Evolutionary conservation across 2,888 invertebrate genomes (phyloP).

Genomic region (Drymonia ruficornis): DNA sequence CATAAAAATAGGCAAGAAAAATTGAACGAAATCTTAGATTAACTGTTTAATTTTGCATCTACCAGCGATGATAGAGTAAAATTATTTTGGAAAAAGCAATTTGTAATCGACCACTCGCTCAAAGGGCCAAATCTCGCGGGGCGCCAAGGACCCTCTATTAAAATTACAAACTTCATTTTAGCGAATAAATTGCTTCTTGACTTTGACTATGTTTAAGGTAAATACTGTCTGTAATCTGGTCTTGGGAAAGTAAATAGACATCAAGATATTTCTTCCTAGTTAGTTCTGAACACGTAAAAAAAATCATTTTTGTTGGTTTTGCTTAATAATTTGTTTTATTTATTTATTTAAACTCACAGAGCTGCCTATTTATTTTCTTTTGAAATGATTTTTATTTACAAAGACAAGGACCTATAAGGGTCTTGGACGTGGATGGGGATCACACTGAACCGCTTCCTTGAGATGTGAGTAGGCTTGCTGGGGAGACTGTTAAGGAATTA

Average conservation of each 20-base stretch:
- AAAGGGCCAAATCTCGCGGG: constrained; percentile 68
- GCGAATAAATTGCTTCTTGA: constrained; percentile 79
- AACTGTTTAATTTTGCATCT: constrained; percentile 15
- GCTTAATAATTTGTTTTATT: constrained; percentile 7
- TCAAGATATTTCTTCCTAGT: constrained; percentile 32
- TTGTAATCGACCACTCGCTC: constrained; percentile 70
- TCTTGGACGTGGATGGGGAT: too few relatives aligned
- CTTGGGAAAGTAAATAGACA: constrained; percentile 65
- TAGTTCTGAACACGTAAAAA: constrained; percentile 14
- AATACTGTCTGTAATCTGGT: constrained; percentile 70
- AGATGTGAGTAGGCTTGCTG: too few relatives aligned
- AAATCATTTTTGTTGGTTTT: constrained; percentile 13
- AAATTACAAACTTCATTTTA: constrained; percentile 81
- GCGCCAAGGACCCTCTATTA: constrained; percentile 68
- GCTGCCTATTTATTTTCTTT: too few relatives aligned
- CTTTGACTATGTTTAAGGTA: constrained; percentile 73
- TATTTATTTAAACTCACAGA: constrained; percentile 6
- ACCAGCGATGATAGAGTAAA: constrained; percentile 45
- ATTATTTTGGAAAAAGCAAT: constrained; percentile 73
- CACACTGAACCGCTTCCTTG: too few relatives aligned
- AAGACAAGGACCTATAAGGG: too few relatives aligned
- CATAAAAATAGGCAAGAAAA: neutral
- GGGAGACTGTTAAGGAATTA: too few relatives aligned
- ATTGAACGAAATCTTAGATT: neutral
- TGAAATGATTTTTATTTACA: too few relatives aligned